Evolutionary conservation across 30 jellyfish, hydroid and myxozoan species (phyloP), one percentile per base, ranked within the genome.

Genomic region (Chrysaora quinquecirrha): DNA sequence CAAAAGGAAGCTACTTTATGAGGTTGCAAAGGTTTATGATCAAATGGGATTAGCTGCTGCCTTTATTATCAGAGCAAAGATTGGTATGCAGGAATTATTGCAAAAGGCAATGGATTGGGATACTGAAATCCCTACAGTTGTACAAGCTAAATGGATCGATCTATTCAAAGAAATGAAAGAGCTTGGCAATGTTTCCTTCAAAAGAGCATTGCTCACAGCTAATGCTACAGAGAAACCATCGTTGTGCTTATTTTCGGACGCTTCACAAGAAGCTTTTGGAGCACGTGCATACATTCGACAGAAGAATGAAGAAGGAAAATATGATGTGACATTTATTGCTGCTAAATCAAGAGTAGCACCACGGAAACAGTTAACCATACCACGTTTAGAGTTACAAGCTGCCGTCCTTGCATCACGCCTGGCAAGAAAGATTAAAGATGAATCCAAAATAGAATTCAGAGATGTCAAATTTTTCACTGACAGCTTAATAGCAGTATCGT

Each of bases 271-370:
- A 32, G 93, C 96, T 32, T 87, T 54, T 73, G 93, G 85, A 30
- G 93, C 94, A 77, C 71, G 92, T 56, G 96, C 93, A 61, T 87
- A 87, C 67, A 46, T 80, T 32, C 84, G 93, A 71, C 82, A 67
- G 84, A 66, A 80, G 38, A 76, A 38, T 18, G 78, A 47, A 18
- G 71, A 78, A 50, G 84, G 93, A 38, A 79, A 34, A 31, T 56
- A 33, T 65, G 64, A 71, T 32, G 85, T 48, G 62, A 61, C 63
- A 30, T 48, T 78, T 33, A 54, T 87, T 31, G 93, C 96, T 49
- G 81, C 82, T 10, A 76, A 86, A 61, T 25, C 87, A 65, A 86
- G 96, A 50, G 76, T 86, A 29, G 90, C 96, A 76, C 96, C 87
- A 30, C 82, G 68, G 29, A 66, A 86, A 68, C 66, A 77, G 78